Percentiles rank a stretch among this genome's conserved stretches.
Conservation (phyloP, 2,797 vertebrate genomes). For the Anniella stebbinsi region DNA sequence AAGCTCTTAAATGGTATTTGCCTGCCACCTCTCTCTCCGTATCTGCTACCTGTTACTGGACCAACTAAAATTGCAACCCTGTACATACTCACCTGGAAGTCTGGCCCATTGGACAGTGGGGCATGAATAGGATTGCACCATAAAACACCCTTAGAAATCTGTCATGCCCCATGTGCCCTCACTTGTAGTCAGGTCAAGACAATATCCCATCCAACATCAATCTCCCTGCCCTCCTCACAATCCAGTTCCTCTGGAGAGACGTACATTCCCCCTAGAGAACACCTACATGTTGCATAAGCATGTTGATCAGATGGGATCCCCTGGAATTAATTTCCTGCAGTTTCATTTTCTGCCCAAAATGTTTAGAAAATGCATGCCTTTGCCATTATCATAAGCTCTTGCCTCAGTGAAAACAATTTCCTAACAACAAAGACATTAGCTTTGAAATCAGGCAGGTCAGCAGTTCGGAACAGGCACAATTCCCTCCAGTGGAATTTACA, state of each 20-base stretch:
- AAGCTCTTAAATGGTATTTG: too few relatives aligned
- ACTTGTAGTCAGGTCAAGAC: not conserved
- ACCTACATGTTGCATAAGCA: not conserved
- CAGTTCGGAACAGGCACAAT: constrained; percentile 15
- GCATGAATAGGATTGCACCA: not conserved
- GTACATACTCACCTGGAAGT: too few relatives aligned
- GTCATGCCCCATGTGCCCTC: not conserved
- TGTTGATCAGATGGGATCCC: not conserved
- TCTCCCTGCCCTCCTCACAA: not conserved
- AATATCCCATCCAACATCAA: not conserved
- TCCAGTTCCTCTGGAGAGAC: not conserved
- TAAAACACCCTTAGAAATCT: not conserved
- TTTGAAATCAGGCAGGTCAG: not conserved
- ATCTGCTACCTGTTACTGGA: too few relatives aligned
- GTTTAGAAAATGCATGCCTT: not conserved
- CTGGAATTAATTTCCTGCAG: not conserved
- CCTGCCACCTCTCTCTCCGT: too few relatives aligned
- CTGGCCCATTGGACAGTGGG: not conserved
- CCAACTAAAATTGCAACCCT: too few relatives aligned
- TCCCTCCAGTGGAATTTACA: not conserved
- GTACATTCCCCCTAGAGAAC: accelerated
- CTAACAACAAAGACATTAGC: not conserved
- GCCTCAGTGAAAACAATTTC: constrained; percentile 34
- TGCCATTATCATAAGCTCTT: not conserved
- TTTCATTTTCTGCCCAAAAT: constrained; percentile 5